These are phyloP conservation scores for Anser cygnoides DNA, from an alignment of 2,113 vertebrate species.

Conservation along the genomic window DNA sequence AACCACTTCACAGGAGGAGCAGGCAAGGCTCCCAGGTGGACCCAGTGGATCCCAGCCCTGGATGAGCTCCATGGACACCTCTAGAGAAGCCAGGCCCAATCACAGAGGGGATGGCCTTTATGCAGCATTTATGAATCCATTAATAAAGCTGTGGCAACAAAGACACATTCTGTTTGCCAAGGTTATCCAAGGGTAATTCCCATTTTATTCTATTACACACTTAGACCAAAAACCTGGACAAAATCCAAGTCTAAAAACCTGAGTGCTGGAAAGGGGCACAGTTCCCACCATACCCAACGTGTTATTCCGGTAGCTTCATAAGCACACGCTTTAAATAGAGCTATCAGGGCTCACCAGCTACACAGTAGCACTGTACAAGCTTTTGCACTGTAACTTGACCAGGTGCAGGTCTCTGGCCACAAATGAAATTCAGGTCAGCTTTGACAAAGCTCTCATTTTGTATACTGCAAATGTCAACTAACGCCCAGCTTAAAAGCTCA, in stretches of 20 bases:
- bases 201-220: not conserved
- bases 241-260: conserved; percentile 25
- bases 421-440: not conserved
- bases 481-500: not conserved
- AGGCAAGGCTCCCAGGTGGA: not conserved
- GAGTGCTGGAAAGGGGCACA: not conserved
- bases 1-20: not conserved
- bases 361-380: conserved; percentile 31
- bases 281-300: not conserved
- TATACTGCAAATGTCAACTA: not conserved
- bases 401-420: not conserved
- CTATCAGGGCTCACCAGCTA: not conserved
- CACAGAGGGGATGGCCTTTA: not conserved
- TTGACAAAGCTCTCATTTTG: conserved; percentile 28
- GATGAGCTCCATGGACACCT: not conserved
- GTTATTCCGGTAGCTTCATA: conserved; percentile 1
- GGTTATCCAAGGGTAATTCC: not conserved
- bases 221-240: not conserved
- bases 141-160: not conserved
- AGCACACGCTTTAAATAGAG: conserved; percentile 23
- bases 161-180: not conserved
- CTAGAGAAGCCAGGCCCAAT: not conserved
- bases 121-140: not conserved
- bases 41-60: not conserved
- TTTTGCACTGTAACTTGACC: conserved; percentile 46